Evolutionary conservation across 1,140 invertebrate genomes (phyloP).

Genomic region (Zaprionus kolodkinae): DNA sequence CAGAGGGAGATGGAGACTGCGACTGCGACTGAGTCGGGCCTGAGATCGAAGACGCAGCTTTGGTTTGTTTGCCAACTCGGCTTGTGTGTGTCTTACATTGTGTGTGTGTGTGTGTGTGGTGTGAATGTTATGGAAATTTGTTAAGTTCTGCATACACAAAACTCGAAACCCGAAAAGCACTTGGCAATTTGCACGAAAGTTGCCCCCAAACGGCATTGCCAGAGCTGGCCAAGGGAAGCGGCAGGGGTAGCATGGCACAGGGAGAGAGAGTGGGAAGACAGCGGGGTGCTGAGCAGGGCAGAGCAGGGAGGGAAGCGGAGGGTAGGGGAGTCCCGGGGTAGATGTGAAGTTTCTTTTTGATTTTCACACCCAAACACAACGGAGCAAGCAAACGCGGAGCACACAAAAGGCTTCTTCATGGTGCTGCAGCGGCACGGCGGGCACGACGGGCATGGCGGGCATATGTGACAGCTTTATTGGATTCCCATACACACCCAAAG

Average conservation of each 20-base stretch:
- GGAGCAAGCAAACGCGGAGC: conserved; percentile 31
- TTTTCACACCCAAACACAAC: conserved; percentile 79
- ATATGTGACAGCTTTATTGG: conserved; percentile 79
- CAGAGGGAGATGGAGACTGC: conserved; percentile 36
- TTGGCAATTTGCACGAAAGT: conserved; percentile 74
- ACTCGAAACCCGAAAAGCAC: conserved; percentile 61
- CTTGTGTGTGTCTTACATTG: conserved; percentile 66
- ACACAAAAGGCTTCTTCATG: conserved; percentile 56
- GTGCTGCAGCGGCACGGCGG: no score
- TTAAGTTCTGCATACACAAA: conserved; percentile 77
- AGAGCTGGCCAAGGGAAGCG: conserved; percentile 33
- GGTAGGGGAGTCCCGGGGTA: conserved; percentile 15
- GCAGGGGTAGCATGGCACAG: not conserved
- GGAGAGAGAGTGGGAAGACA: not conserved
- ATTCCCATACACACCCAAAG: conserved; percentile 71
- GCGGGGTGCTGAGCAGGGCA: not conserved
- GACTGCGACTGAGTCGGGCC: conserved; percentile 26
- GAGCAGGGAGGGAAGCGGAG: not conserved
- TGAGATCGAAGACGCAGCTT: conserved; percentile 55
- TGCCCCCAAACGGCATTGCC: conserved; percentile 47
- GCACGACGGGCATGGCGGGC: conserved; percentile 38
- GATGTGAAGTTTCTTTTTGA: conserved; percentile 73
- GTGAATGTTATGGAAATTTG: conserved; percentile 82
- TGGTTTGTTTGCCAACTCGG: conserved; percentile 43
- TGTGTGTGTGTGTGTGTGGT: conserved; percentile 45